Percentiles rank a stretch among this genome's conserved stretches.
These are phyloP conservation scores for Megaptera novaeangliae DNA, from an alignment of 2,113 vertebrate genomes.

Conservation along the genomic window DNA sequence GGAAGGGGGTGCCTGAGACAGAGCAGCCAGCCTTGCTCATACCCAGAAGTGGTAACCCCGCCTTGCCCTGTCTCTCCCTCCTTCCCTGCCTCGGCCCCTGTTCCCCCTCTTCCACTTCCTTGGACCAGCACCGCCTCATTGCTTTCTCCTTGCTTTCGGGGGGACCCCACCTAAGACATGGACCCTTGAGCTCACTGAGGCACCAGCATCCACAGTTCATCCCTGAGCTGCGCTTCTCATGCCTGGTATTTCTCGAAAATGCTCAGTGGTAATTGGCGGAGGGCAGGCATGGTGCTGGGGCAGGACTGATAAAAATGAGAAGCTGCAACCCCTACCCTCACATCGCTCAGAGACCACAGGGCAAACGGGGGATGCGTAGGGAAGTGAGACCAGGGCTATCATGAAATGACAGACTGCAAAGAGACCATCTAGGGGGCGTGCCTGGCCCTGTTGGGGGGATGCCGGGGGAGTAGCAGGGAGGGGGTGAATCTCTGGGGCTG, in stretches of 20 bases:
- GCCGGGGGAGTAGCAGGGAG: not conserved
- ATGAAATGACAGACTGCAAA: not conserved
- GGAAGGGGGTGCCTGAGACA: not conserved
- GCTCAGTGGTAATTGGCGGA: too few relatives aligned
- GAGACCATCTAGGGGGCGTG: too few relatives aligned
- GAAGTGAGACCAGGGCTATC: not conserved
- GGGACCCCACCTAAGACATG: not conserved
- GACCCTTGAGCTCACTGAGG: not conserved
- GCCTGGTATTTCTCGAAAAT: not conserved
- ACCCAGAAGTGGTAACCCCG: fast-evolving
- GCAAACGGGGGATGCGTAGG: not conserved
- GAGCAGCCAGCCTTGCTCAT: not conserved
- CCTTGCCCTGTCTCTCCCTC: not conserved
- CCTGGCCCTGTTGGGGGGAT: not conserved
- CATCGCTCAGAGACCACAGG: not conserved
- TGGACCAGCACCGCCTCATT: not conserved
- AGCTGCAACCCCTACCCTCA: not conserved
- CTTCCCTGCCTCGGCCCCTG: not conserved
- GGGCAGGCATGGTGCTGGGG: not conserved
- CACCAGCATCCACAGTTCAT: not conserved
- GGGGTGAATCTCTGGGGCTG: not conserved
- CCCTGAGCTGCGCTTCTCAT: not conserved
- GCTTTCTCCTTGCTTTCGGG: not conserved
- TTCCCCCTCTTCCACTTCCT: not conserved
- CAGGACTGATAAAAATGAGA: not conserved